Base-by-base conservation (phyloP, 2,797 vertebrate genomes). In the Mus caroli region DNA sequence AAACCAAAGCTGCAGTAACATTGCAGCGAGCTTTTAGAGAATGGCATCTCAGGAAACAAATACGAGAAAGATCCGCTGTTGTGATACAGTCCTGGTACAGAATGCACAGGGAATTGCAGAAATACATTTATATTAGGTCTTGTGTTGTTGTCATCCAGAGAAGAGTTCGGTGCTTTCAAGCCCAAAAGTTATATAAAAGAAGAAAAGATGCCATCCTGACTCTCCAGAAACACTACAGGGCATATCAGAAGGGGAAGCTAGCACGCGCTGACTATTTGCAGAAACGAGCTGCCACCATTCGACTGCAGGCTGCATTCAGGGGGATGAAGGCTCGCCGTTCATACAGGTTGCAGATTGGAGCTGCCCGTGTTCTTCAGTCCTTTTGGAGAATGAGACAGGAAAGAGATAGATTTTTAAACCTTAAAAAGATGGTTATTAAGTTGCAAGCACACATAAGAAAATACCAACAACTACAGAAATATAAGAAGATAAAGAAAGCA, bases 51-150 rank as follows among this genome's bases (percentile, higher is more conserved):
- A 97, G 79, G 34, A 98, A 97, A 95, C 56, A 88, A 56, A 77
- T 96, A 1, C 82, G 94, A 90, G 98, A 85, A 0, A 91, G 87
- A 0, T 99, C 99, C 24, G 99, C 99, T 31, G 3, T 99, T 37
- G 97, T 96, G 93, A 99, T 99, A 95, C 99, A 99, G 93, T 98
- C 99, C 2, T 99, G 99, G 99, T 99, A 99, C 64, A 98, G 99
- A 91, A 99, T 98, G 99, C 98, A 97, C 43, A 98, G 62, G 94
- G 98, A 98, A 88, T 87, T 84, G 64, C 97, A 24, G 64, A 97
- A 80, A 0, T 99, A 99, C 82, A 62, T 91, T 28, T 34, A 1
- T 12, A 9, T 99, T 26, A 98, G 96, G 88, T 97, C 78, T 60
- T 99, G 98, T 43, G 28, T 98, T 6, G 37, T 99, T 50, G 96